Base-by-base conservation (phyloP, 2,113 vertebrate genomes). In the Emydura subglobosa region DNA sequence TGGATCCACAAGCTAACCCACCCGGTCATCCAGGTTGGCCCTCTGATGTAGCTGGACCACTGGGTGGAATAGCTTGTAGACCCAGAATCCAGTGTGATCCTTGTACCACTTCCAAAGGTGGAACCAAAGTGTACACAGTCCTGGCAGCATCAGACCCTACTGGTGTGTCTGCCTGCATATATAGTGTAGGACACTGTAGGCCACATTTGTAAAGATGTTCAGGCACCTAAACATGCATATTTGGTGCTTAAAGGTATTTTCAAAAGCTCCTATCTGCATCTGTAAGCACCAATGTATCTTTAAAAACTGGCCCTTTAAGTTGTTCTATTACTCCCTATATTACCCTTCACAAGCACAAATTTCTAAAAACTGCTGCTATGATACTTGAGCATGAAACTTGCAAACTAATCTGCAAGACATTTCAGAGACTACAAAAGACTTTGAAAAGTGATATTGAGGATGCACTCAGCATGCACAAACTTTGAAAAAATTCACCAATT, bases 51-150 rank as follows among this genome's bases (percentile, higher is more conserved):
- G 0, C 1, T 0, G 81, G 47, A 53, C n/a, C 21, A 1, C 10
- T 3, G 6, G 1, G 19, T 1, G 10, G 14, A 3, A 53, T 0
- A 11, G 21, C 16, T 54, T 68, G 21, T 17, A 8, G 25, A 10
- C n/a, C 29, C 21, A 4, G 2, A 5, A 2, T 57, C 54, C 44
- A 19, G 42, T 16, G 22, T 39, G 22, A 2, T 0, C 5, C 27
- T 29, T 61, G 59, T 53, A 53, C 59, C 59, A 61, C 59, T 34
- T 61, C 59, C 59, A 34, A 57, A 57, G 55, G 55, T 57, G 55
- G 55, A 57, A 57, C 10, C 55, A 57, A 61, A 61, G 59, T 61
- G 59, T 34, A 61, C 59, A 6, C 13, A 61, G 59, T 13, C 59
- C 59, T 34, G 29, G 6, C 59, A 61, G 29, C 31, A 14, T 61